Percentiles rank a stretch among this genome's conserved stretches.
Conservation (phyloP, 2,797 vertebrate species). For the Hoplostethus atlanticus region DNA sequence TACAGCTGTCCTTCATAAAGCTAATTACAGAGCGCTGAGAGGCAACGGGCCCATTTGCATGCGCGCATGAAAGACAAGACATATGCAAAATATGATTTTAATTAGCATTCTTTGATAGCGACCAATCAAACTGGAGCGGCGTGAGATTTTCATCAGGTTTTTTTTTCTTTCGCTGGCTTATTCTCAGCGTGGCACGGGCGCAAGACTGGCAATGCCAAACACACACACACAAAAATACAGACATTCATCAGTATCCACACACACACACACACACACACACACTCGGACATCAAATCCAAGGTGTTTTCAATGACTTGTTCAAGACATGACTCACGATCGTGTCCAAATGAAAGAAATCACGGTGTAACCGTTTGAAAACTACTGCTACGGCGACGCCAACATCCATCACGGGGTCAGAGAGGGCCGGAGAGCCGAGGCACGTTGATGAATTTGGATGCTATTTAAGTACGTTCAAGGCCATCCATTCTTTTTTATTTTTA, state of each 20-base stretch:
- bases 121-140: slow-evolving; percentile 97
- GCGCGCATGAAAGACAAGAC: slow-evolving; percentile 96
- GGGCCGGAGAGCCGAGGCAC: too few relatives aligned
- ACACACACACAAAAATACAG: not conserved
- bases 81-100: slow-evolving; percentile 99
- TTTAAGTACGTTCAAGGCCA: too few relatives aligned
- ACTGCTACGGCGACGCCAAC: too few relatives aligned
- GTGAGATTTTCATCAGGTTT: slow-evolving; percentile 89
- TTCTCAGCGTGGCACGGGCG: slow-evolving; percentile 83
- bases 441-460: too few relatives aligned
- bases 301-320: too few relatives aligned
- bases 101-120: slow-evolving; percentile 96
- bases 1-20: slow-evolving; percentile 99
- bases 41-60: slow-evolving; percentile 96
- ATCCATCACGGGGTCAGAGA: too few relatives aligned
- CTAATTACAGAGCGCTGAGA: slow-evolving; percentile 99
- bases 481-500: too few relatives aligned
- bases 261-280: not conserved
- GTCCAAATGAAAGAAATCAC: too few relatives aligned
- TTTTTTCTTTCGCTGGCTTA: slow-evolving; percentile 84
- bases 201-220: slow-evolving; percentile 70
- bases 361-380: too few relatives aligned
- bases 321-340: too few relatives aligned
- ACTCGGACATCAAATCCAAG: too few relatives aligned
- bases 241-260: too few relatives aligned